phyloP scores from a whole-genome alignment of 2,113 vertebrate species.

The Pachyramphus minor region DNA sequence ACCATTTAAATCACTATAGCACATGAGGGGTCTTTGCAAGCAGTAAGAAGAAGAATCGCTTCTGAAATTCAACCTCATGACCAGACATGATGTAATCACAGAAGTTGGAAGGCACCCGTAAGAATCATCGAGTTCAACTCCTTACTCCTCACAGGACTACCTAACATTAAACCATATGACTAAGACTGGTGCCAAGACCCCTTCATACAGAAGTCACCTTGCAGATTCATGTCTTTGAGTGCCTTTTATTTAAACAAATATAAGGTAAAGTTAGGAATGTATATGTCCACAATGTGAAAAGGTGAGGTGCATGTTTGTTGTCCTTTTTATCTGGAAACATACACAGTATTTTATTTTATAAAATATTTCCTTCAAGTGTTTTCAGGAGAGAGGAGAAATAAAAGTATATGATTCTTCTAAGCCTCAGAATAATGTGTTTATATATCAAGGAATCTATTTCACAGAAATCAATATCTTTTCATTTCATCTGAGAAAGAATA shows the following conservation, averaged over 20 bases:
- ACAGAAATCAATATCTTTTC: conserved; percentile 66
- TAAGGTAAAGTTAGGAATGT: neutral
- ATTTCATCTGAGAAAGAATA: conserved; percentile 45
- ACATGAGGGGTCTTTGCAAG: neutral
- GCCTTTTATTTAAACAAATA: neutral
- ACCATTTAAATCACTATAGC: neutral
- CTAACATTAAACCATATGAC: neutral
- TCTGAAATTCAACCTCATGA: neutral
- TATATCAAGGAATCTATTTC: conserved; percentile 42
- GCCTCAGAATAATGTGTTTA: conserved; percentile 26
- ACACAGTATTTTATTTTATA: neutral
- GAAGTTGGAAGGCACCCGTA: neutral
- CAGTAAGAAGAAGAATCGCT: neutral
- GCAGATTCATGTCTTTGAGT: neutral
- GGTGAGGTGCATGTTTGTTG: neutral
- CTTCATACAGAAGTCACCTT: neutral
- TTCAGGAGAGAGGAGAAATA: conserved; percentile 12
- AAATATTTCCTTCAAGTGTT: conserved; percentile 6
- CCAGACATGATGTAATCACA: neutral
- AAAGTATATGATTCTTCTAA: conserved; percentile 19
- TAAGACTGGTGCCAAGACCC: neutral
- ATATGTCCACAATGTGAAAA: neutral
- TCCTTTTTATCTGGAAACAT: neutral
- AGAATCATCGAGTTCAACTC: neutral
- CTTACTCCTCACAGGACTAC: neutral